Evolutionary conservation across 2,888 invertebrate species (phyloP).

Genomic region (Euspilapteryx auroguttella): DNA sequence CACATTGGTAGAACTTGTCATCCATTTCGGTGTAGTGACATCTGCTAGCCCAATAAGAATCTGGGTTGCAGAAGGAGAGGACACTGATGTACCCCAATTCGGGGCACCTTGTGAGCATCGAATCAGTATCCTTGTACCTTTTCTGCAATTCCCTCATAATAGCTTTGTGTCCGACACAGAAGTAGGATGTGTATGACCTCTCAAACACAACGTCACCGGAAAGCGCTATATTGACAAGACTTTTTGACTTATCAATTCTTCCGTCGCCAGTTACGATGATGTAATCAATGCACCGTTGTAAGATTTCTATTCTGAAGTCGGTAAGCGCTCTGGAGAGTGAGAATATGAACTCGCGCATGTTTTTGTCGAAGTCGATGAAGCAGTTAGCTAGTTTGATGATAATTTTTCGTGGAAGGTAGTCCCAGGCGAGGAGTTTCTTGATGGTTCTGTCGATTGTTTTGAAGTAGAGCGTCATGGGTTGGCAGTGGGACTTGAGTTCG

Average conservation of each 20-base stretch:
- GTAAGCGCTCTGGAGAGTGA: not conserved
- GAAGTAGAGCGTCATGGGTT: not conserved
- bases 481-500: too few relatives aligned
- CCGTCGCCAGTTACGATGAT: too few relatives aligned
- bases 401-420: not conserved
- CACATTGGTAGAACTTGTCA: not conserved
- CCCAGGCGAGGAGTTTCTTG: not conserved
- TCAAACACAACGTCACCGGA: too few relatives aligned
- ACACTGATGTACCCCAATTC: too few relatives aligned
- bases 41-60: not conserved
- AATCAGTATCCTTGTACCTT: too few relatives aligned
- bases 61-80: not conserved
- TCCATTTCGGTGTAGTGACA: not conserved
- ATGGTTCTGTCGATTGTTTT: not conserved
- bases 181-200: too few relatives aligned
- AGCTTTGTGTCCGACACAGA: too few relatives aligned
- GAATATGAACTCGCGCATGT: not conserved
- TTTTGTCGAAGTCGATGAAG: not conserved
- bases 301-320: not conserved
- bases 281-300: not conserved
- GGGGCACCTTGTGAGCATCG: too few relatives aligned
- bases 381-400: not conserved
- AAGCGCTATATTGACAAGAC: too few relatives aligned
- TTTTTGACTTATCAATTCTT: too few relatives aligned
- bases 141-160: too few relatives aligned